Evolutionary conservation across 2,113 vertebrate genomes (phyloP).

Genomic region (Silurus meridionalis): DNA sequence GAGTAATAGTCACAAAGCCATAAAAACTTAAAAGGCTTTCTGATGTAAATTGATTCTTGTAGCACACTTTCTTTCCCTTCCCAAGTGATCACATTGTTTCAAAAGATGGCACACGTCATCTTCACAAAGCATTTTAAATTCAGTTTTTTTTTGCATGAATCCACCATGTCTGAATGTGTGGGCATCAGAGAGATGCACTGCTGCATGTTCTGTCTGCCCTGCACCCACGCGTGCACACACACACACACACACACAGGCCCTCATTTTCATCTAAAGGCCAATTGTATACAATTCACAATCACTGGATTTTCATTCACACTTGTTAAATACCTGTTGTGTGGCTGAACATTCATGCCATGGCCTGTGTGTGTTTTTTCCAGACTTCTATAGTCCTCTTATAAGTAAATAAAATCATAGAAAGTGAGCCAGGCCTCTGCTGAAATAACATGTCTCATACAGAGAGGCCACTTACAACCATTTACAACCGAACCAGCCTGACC

Average conservation of each 20-base stretch:
- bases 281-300: not conserved
- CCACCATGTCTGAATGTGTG: not conserved
- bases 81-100: not conserved
- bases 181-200: not conserved
- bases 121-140: not conserved
- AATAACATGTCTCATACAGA: not conserved
- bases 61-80: not conserved
- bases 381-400: not conserved
- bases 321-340: not conserved
- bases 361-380: not conserved
- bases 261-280: not conserved
- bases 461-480: not conserved
- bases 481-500: not conserved
- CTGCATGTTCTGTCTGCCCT: not conserved
- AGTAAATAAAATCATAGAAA: not conserved
- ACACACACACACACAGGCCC: not conserved
- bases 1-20: not conserved
- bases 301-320: not conserved
- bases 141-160: not conserved
- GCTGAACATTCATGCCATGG: not conserved
- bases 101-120: not conserved
- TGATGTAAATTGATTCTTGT: not conserved
- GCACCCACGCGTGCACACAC: not conserved
- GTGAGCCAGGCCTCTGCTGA: conserved; percentile 4
- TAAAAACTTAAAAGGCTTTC: not conserved